Base-by-base conservation (phyloP, 2,888 invertebrate species). In the Omphaloscelis lunosa region DNA sequence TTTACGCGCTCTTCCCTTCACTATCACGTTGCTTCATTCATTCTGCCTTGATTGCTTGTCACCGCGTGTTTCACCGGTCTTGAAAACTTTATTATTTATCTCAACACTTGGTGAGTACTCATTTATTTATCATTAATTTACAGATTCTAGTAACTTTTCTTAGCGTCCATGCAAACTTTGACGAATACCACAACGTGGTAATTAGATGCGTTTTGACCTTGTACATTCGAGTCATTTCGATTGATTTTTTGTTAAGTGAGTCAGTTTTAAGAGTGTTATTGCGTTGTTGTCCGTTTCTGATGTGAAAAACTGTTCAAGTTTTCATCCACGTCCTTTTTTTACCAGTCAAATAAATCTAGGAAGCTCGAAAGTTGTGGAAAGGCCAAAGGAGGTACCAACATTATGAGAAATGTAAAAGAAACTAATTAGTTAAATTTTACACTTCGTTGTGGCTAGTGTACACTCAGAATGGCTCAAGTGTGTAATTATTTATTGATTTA, bases 51-150 rank as follows among this genome's bases (percentile, higher is more conserved):
- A 77, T 82, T 75, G 89, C 77, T 86, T 90, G 90, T 89, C 88
- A 90, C 93, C 93, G 93, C 94, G 95, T 95, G 95, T 92, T 90
- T 86, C 84, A 88, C 93, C 93, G 93, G 93, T 89, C 86, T 45
- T 75, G 79, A 86, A 84, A 89, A 87, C 85, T 90, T 61, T 86
- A 86, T 74, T 83, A 85, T 85, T 84, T 90, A 88, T 82, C 89
- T 82, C 83, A 79, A 70, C 63, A 88, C 85, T 84, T 79, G 86
- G 94, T 94, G 86, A 93, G 93, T 93, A 81, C 77, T 89, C 74
- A 80, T 75, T 41, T 83, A 73, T 77, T 68, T 85, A 39, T 78
- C 48, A 63, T 66, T 53, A 62, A 72, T 71, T 66, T 48, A 41
- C 15, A 27, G 17, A 75, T 34, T 63, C 12, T 72, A 66, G 8